A percentile compares a stretch with the other conserved stretches of the same genome.
Conservation (phyloP, 2,797 vertebrate genomes). For the Cossypha polioptera region DNA sequence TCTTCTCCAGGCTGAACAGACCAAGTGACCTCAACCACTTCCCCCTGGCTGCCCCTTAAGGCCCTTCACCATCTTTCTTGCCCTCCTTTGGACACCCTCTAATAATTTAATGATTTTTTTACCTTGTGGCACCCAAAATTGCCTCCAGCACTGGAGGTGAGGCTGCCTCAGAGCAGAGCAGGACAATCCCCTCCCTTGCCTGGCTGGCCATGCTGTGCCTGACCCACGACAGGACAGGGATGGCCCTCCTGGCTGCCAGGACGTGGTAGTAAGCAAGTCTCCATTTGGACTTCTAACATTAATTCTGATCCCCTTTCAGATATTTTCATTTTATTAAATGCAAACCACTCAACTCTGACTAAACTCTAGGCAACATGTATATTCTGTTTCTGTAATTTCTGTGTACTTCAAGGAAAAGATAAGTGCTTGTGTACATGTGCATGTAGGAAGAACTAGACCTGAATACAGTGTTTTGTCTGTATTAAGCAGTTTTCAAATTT, state of each 20-base stretch:
- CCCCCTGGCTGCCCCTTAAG: background rate
- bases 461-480: background rate
- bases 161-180: accelerated
- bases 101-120: accelerated
- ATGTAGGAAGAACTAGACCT: background rate
- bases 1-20: background rate
- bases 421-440: background rate
- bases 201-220: accelerated
- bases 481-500: background rate
- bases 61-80: background rate
- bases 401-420: background rate
- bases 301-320: background rate
- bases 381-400: background rate
- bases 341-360: background rate
- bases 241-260: background rate
- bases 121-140: background rate
- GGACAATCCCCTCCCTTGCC: background rate
- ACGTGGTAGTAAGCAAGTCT: background rate
- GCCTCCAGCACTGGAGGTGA: accelerated
- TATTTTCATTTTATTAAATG: background rate
- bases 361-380: background rate
- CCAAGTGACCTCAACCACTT: background rate
- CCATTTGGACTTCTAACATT: background rate
- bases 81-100: background rate
- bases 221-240: accelerated